Base-by-base conservation (phyloP, 2,113 vertebrate species). In the Phodopus roborovskii region DNA sequence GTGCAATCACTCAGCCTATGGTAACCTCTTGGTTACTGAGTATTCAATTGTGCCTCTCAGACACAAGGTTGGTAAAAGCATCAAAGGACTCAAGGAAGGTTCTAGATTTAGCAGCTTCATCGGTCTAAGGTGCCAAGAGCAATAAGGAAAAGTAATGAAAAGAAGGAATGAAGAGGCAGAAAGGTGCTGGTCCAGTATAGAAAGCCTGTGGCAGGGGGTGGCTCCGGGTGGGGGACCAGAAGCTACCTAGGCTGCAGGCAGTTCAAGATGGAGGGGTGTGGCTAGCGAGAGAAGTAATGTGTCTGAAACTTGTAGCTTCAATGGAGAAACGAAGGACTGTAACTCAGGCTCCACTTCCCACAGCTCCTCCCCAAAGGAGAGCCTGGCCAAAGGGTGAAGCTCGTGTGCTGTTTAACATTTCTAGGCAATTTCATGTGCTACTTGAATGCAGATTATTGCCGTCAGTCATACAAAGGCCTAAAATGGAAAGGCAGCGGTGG, bases 1-100 rank as follows among this genome's bases (percentile, higher is more conserved):
- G 13, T 0, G 3, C 42, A 64, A 1, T 33, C 5, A 0, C 22
- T 33, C 28, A 20, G 79, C 53, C 73, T 26, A 0, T 0, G 22
- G 48, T n/a, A 36, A 20, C 33, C n/a, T 24, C 8, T 48, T 24
- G 15, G 39, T 48, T 66, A 20, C 50, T 26, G 20, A 2, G 24
- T 39, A 3, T 86, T 75, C 64, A 3, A 22, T 39, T 24, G 5
- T 74, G 12, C 36, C 28, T 0, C 33, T 22, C 39, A 58, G n/a
- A n/a, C 24, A 13, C 42, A 28, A 36, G 81, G 30, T 16, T 1
- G 2, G 4, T 10, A 16, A 84, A 12, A 45, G 33, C 33, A 11
- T 30, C 22, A 22, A 17, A 70, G 22, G 64, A 56, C 10, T 56
- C 22, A 0, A 7, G 73, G 48, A 82, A n/a, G 0, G 8, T 16